Evolutionary conservation across 1,140 invertebrate genomes (phyloP), one percentile per base, ranked within the genome.

Genomic region (Whitmania pigra): DNA sequence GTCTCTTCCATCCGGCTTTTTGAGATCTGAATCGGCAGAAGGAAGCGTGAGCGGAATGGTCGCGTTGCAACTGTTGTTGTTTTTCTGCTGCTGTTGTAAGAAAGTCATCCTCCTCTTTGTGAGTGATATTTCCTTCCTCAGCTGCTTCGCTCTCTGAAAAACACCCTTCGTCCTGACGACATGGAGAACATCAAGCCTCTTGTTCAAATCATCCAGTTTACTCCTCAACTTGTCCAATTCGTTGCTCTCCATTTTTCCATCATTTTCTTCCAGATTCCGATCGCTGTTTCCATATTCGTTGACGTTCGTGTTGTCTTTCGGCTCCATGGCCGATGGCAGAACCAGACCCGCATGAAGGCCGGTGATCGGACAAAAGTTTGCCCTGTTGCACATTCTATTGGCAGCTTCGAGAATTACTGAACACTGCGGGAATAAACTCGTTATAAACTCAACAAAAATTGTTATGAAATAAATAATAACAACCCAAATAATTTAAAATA

Each of bases 101-200:
- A 49, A 49, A 49, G 43, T 49, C 15, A 49, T 49, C 15, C 43
- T 49, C 43, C 43, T 49, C 57, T 63, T 63, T n/a, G 22, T 22
- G 57, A 63, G 22, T 63, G 57, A 22, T 22, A 63, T 25, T 31
- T 63, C 57, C 57, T 63, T 63, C 57, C 29, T 63, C 57, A 25
- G 22, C 20, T 63, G 22, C 57, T 63, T 63, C 57, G 6, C 11
- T 17, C 57, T 2, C 18, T 63, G 43, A 17, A 49, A 49, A 49
- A 49, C 43, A 15, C 43, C 43, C 15, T 31, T 63, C 18, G 57
- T 25, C 22, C 29, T 22, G 29, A 63, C 29, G 22, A 63, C 57
- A n/a, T 63, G 29, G 29, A 63, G 57, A 18, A 31, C 57, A 63
- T 63, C 57, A 7, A 63, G 57, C 29, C 20, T 63, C 22, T 31